Evolutionary conservation across 2,113 vertebrate species (phyloP).

Genomic region (Ploceus nigricollis): DNA sequence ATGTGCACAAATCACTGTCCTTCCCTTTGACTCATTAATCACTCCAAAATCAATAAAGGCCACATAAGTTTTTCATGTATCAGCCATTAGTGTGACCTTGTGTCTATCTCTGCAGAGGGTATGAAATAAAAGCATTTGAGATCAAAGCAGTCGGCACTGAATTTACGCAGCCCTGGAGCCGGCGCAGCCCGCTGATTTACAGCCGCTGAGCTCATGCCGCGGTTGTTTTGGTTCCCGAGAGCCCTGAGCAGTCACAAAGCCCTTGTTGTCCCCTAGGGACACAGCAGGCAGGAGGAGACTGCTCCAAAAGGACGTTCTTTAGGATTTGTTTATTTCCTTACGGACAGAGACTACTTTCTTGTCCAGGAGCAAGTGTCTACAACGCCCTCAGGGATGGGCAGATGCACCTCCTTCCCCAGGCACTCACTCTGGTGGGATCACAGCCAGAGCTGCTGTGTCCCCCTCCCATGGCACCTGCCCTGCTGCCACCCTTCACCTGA

Average conservation of each 20-base stretch:
- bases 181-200: background rate
- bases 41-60: slow-evolving; percentile 19
- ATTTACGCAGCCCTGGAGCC: background rate
- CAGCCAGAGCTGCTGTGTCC: background rate
- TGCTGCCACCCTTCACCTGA: background rate
- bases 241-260: background rate
- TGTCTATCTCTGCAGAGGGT: background rate
- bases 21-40: slow-evolving; percentile 11
- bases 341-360: background rate
- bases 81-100: slow-evolving; percentile 48
- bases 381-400: accelerated
- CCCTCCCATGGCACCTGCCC: background rate
- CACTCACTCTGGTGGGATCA: accelerated
- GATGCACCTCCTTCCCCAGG: background rate
- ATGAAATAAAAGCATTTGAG: background rate
- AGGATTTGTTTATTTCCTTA: background rate
- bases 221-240: background rate
- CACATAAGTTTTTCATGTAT: slow-evolving; percentile 7
- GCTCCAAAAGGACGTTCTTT: background rate
- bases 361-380: background rate
- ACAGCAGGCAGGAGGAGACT: background rate
- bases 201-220: background rate
- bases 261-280: background rate
- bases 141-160: slow-evolving; percentile 30
- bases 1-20: background rate